Conservation (phyloP, 2,113 vertebrate species). For the Mesitornis unicolor region DNA sequence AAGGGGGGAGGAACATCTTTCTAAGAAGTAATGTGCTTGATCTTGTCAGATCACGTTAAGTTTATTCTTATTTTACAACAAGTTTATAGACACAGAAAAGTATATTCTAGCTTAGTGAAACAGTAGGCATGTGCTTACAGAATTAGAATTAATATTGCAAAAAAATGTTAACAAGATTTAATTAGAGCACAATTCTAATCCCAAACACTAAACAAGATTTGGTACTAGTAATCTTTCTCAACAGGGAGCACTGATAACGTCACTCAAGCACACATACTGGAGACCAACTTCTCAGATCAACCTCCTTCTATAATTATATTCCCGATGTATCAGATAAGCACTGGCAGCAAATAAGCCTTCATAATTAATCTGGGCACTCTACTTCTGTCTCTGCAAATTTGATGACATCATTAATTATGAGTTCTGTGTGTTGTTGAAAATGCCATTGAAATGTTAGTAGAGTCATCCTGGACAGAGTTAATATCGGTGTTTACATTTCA, state of each 20-base stretch:
- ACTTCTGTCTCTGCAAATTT: background rate
- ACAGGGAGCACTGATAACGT: background rate
- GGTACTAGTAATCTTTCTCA: background rate
- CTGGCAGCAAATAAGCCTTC: background rate
- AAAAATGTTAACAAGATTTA: background rate
- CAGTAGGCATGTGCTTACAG: background rate
- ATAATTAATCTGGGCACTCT: background rate
- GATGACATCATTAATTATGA: background rate
- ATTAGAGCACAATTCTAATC: background rate
- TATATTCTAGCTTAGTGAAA: background rate
- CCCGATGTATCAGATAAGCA: background rate
- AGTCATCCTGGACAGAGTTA: background rate
- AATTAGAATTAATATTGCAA: background rate
- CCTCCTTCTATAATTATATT: background rate
- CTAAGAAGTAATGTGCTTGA: background rate
- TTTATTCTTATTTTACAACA: background rate
- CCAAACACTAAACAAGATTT: background rate
- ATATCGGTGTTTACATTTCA: background rate
- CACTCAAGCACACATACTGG: accelerated
- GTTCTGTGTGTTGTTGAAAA: background rate
- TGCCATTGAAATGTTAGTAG: background rate
- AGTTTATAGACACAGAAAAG: background rate
- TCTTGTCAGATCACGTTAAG: accelerated
- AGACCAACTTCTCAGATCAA: background rate
- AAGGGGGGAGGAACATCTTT: background rate